Evolutionary conservation across 2,888 invertebrate genomes (phyloP), one percentile per base, ranked within the genome.

Genomic region (Agrochola lychnidis): DNA sequence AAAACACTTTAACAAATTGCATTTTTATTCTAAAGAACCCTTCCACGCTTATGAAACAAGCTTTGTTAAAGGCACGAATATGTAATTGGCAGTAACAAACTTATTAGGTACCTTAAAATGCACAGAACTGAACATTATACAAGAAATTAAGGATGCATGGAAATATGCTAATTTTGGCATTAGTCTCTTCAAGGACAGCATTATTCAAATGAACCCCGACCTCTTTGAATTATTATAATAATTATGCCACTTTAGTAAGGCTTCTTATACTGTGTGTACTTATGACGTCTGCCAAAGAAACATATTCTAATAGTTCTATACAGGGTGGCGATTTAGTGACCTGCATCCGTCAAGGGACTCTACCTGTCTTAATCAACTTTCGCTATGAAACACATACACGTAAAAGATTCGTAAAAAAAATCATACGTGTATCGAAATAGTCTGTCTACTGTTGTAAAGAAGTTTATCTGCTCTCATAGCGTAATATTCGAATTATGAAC

Each of bases 121-220:
- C 61, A 72, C 12, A 53, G 70, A 85, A 73, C 36, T 75, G 51
- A 64, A 83, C 40, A 82, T 83, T 81, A 78, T 75, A 75, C 73
- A 73, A 78, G 64, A 78, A 78, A 88, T 88, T 87, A 86, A 80
- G 73, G 83, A 86, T 87, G 86, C 82, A 82, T 85, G 86, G 83
- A 84, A 89, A 81, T 86, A 88, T 88, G 87, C 69, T 63, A 88
- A 88, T 86, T 74, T 70, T 63, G 56, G 59, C 72, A 78, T 73
- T 64, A 79, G 68, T 51, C 76, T 75, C 70, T 59, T 53, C 22
- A 72, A 73, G 73, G 71, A 61, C 57, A 72, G 69, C 6, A 81
- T 75, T 84, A 84, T 84, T 74, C 70, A 81, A 83, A 84, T 73
- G 51, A 70, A 42, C 72, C n/a, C 42, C 19, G 14, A 53, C 51